Evolutionary conservation across 2,113 vertebrate genomes (phyloP).

Genomic region (Cercocebus atys): DNA sequence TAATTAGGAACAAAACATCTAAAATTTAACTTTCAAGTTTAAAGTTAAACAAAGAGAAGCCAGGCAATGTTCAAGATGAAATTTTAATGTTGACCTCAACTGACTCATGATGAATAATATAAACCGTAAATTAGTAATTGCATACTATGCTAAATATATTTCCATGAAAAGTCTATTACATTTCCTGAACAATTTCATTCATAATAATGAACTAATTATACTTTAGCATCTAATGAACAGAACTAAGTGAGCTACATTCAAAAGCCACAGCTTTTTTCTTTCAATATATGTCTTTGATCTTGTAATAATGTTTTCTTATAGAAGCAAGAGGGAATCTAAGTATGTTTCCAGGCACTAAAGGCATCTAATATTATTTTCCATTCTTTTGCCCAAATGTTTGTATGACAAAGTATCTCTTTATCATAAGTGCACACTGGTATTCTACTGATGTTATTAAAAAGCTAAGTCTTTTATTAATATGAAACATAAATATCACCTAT

Average conservation of each 20-base stretch:
- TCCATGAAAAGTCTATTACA: constrained; percentile 38
- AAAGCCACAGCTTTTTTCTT: constrained; percentile 42
- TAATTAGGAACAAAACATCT: constrained; percentile 40
- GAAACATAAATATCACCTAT: constrained; percentile 22
- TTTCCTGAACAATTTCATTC: constrained; percentile 51
- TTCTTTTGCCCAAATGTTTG: neutral
- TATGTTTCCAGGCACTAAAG: neutral
- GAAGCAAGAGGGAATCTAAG: constrained; percentile 9
- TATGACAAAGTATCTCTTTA: neutral
- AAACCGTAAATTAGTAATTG: constrained; percentile 58
- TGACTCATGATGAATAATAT: neutral
- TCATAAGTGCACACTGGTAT: neutral
- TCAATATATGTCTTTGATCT: constrained; percentile 42
- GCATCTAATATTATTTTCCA: neutral
- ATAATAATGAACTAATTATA: constrained; percentile 57
- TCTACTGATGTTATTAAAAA: neutral
- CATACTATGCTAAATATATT: constrained; percentile 45
- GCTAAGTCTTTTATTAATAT: constrained; percentile 16
- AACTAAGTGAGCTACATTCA: constrained; percentile 46
- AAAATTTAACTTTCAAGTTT: constrained; percentile 52
- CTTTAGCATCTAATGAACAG: constrained; percentile 56
- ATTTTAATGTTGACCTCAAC: constrained; percentile 61
- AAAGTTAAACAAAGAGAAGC: constrained; percentile 47
- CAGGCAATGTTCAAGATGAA: constrained; percentile 41
- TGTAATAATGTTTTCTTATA: constrained; percentile 44